Percentiles rank a stretch among this genome's conserved stretches.
Evolutionary conservation across 2,888 invertebrate genomes (phyloP).

Genomic region (Eurois occulta): DNA sequence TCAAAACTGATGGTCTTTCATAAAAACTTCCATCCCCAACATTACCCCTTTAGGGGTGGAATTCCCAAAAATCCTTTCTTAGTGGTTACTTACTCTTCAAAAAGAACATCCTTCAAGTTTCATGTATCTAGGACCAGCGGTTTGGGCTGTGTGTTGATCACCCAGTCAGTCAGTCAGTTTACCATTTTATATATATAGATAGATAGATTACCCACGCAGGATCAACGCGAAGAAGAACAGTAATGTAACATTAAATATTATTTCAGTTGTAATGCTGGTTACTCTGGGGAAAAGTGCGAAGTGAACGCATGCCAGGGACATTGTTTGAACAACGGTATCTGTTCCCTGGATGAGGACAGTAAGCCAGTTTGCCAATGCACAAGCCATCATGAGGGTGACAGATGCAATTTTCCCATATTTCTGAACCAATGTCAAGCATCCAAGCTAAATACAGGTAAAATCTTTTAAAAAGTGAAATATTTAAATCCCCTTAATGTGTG

Average conservation of each 20-base stretch:
- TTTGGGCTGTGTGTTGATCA: too few relatives aligned
- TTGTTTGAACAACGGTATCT: constrained; percentile 1
- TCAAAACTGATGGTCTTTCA: too few relatives aligned
- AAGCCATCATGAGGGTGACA: not conserved
- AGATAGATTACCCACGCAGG: too few relatives aligned
- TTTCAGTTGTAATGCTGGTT: constrained; percentile 83
- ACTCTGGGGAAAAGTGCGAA: constrained; percentile 86
- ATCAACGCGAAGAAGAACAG: too few relatives aligned
- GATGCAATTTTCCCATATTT: not conserved
- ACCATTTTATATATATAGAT: too few relatives aligned
- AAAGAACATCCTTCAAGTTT: too few relatives aligned
- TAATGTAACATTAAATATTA: not conserved
- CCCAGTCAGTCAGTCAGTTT: too few relatives aligned
- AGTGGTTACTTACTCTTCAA: too few relatives aligned
- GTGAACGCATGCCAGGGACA: constrained; percentile 51
- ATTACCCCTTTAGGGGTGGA: too few relatives aligned
- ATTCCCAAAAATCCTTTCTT: too few relatives aligned
- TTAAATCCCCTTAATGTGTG: not conserved
- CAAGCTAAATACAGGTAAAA: not conserved
- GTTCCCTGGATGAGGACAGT: not conserved
- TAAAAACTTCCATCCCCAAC: too few relatives aligned
- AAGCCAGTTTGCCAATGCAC: not conserved
- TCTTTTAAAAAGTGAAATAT: not conserved
- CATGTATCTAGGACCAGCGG: too few relatives aligned
- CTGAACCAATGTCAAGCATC: not conserved